Evolutionary conservation across 2,888 invertebrate species (phyloP), one percentile per base, ranked within the genome.

Genomic region (Lacanobia wlatinum): DNA sequence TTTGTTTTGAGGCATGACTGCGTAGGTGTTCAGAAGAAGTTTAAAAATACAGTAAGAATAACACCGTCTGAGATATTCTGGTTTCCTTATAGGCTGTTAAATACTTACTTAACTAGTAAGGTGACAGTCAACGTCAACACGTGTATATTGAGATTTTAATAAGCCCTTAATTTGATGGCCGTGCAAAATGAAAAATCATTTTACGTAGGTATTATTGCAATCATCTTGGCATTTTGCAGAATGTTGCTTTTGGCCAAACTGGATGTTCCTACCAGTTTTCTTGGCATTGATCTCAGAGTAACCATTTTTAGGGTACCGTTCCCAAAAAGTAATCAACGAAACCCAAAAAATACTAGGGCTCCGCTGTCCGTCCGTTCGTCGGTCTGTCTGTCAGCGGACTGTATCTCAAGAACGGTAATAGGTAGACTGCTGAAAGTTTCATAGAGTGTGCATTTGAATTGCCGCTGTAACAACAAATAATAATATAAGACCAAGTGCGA

Each of bases 231-330:
- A 58, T 14, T 28, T 28, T 6, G 18, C 43, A 68, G 23, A 21
- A 2, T 68, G 28, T 73, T 68, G 46, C 21, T 73, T 59, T 76
- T 69, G 58, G 18, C 23, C 8, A 55, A 18, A 73, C 6, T 48
- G 6, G 5, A 1, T 8, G 1, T 3, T 68, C n/a, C 14, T 9
- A 21, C 18, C 14, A n/a, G 21, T 34, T 3, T 56, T 48, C n/a
- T 66, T 76, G 76, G 52, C 58, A 66, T n/a, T 23, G 7, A 34
- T 4, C 12, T 28, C 53, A 38, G n/a, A 48, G 7, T 40, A 9
- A 18, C 7, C 10, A 38, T 38, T 58, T 34, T 34, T 34, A 34
- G 34, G 34, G 34, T 34, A 3, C 34, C 34, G 34, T 34, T 3
- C 34, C 34, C 34, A 34, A 34, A 34, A 5, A 5, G 34, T 34